A percentile compares a stretch with the other conserved stretches of the same genome.
Evolutionary conservation across 92 coral and sea anemone genomes (phyloP).

Genomic region (Muricea muricata): DNA sequence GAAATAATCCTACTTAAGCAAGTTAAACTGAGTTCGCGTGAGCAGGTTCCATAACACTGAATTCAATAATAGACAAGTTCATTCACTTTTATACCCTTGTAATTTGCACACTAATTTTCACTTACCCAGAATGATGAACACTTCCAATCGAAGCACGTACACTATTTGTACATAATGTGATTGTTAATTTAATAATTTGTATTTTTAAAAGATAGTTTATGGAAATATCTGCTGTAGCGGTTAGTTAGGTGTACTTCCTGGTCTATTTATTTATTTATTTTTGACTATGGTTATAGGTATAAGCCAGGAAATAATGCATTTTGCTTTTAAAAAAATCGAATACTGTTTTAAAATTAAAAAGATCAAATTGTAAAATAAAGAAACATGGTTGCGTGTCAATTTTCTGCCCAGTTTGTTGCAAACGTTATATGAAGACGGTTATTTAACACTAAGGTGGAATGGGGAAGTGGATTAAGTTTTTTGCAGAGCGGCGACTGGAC

Average conservation of each 20-base stretch:
- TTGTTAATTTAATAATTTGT: slow-evolving; percentile 14
- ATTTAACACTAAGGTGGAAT: too few relatives aligned
- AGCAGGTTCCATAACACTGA: too few relatives aligned
- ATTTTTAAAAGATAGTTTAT: slow-evolving; percentile 4
- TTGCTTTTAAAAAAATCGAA: slow-evolving; percentile 12
- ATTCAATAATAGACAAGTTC: too few relatives aligned
- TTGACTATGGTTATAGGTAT: slow-evolving; percentile 2
- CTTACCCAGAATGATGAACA: too few relatives aligned
- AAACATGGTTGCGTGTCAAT: neutral
- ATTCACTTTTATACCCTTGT: too few relatives aligned
- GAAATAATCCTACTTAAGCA: too few relatives aligned
- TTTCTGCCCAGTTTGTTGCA: too few relatives aligned
- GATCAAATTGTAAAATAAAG: neutral
- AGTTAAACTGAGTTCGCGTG: too few relatives aligned
- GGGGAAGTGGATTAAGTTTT: too few relatives aligned
- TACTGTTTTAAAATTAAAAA: slow-evolving; percentile 17
- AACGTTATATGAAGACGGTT: too few relatives aligned
- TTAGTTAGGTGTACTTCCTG: slow-evolving; percentile 25
- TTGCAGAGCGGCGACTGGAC: too few relatives aligned
- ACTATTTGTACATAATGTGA: slow-evolving; percentile 7
- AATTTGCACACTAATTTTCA: too few relatives aligned
- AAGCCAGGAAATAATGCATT: slow-evolving; percentile 3
- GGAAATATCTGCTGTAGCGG: neutral
- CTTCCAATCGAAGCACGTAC: neutral
- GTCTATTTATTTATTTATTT: slow-evolving; percentile 43